Evolutionary conservation across 2,888 invertebrate genomes (phyloP).

Genomic region (Pherbina coryleti): DNA sequence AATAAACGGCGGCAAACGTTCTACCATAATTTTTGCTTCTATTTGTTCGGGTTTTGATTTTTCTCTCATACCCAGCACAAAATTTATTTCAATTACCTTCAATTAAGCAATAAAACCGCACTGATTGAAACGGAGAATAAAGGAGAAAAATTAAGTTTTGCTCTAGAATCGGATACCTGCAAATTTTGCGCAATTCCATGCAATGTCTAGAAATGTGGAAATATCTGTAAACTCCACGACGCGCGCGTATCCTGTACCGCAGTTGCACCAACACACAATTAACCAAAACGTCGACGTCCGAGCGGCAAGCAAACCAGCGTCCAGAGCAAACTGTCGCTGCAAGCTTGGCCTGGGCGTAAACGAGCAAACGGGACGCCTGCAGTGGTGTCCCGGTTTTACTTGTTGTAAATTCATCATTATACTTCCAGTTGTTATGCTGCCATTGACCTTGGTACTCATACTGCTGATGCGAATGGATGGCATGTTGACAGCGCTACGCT

Average conservation of each 20-base stretch:
- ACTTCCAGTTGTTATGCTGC: conserved; percentile 68
- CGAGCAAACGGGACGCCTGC: conserved; percentile 65
- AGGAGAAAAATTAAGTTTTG: not conserved
- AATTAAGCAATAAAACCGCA: conserved; percentile 51
- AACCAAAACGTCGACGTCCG: conserved; percentile 11
- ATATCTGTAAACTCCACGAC: not conserved
- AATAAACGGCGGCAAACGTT: conserved; percentile 31
- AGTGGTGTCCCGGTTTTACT: conserved; percentile 69
- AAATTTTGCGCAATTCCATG: not conserved
- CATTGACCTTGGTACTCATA: conserved; percentile 63
- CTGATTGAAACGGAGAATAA: conserved; percentile 47
- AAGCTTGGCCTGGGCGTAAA: conserved; percentile 65
- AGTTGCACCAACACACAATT: conserved; percentile 51
- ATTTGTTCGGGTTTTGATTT: not conserved
- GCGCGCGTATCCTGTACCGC: conserved; percentile 50
- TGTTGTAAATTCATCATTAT: conserved; percentile 67
- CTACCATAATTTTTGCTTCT: not conserved
- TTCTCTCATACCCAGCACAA: conserved; percentile 31
- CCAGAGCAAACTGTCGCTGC: conserved; percentile 13
- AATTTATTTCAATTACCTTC: conserved; percentile 54
- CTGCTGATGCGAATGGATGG: conserved; percentile 65
- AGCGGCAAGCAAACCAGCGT: not conserved
- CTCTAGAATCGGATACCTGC: not conserved
- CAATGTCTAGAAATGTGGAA: conserved; percentile 1
- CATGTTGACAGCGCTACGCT: conserved; percentile 61